Evolutionary conservation across 2,113 vertebrate species (phyloP), one percentile per base, ranked within the genome.

Genomic region (Oenanthe oenanthe): DNA sequence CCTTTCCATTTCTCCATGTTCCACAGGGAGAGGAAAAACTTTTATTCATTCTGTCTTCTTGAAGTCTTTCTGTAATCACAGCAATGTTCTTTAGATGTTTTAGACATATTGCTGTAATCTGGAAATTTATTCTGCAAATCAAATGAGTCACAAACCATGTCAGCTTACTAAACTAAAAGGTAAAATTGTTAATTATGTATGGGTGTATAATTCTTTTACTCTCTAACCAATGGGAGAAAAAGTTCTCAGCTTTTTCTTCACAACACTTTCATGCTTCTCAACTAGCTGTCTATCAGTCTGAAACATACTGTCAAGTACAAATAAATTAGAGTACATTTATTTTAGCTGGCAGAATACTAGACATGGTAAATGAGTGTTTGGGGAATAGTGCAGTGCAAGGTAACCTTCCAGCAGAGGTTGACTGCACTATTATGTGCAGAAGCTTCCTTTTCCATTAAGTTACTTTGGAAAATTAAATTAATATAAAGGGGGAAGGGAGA

Each of bases 271-370:
- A 61, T 5, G 0, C 10, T 92, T 73, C 29, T 95, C 42, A 92
- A 32, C 9, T 72, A 86, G 20, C 20, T 97, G 75, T 62, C 45
- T 93, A 40, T 89, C 61, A 77, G 4, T 34, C 13, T 82, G 60
- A 88, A 93, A 48, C 15, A 57, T 50, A 71, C 68, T 26, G 20
- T 71, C 65, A 94, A 89, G 36, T 47, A 53, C 12, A 93, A 76
- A 92, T 93, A 93, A 93, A 85, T 94, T 81, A 75, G 29, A 80
- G 88, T 74, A 47, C 10, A 89, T 63, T 77, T 95, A 80, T 29
- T 88, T 62, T 85, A 51, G 10, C 17, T 80, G 53, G 22, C 53
- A 93, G 51, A 91, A 95, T 85, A 47, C 31, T 81, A 56, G 76
- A 87, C 13, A 51, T 34, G 50, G 12, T 81, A 88, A 94, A 95